Evolutionary conservation across 2,113 vertebrate species (phyloP).

Genomic region (Boleophthalmus pectinirostris): DNA sequence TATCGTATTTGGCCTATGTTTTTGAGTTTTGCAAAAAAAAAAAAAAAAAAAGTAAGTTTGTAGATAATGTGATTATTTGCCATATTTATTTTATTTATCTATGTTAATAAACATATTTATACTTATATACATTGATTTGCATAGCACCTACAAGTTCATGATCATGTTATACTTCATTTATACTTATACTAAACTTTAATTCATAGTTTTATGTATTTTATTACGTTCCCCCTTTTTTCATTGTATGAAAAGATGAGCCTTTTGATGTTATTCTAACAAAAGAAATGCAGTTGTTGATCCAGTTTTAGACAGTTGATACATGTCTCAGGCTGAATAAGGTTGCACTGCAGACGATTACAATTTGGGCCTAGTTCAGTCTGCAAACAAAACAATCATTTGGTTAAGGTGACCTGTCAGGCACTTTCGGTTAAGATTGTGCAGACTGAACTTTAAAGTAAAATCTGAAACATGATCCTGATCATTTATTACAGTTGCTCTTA

Average conservation of each 20-base stretch:
- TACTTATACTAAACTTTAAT: not conserved
- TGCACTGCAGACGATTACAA: slow-evolving; percentile 56
- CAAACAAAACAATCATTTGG: slow-evolving; percentile 42
- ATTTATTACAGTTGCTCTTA: slow-evolving; percentile 56
- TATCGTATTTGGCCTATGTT: slow-evolving; percentile 10
- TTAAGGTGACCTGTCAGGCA: slow-evolving; percentile 51
- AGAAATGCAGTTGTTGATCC: slow-evolving; percentile 15
- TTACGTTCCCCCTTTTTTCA: too few species aligned
- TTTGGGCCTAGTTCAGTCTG: slow-evolving; percentile 48
- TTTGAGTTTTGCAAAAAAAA: not conserved
- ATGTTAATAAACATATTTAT: too few species aligned
- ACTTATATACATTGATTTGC: not conserved
- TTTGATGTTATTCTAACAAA: slow-evolving; percentile 6
- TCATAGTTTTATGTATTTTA: too few species aligned
- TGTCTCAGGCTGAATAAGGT: slow-evolving; percentile 14
- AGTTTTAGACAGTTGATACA: not conserved
- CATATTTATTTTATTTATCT: too few species aligned
- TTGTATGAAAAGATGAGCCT: not conserved
- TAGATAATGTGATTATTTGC: too few species aligned
- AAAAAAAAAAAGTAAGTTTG: too few species aligned
- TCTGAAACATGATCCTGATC: slow-evolving; percentile 58
- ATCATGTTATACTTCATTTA: too few species aligned
- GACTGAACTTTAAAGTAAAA: slow-evolving; percentile 61
- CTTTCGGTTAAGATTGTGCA: slow-evolving; percentile 55
- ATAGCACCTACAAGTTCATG: not conserved